Evolutionary conservation across 2,797 vertebrate species (phyloP).

Genomic region (Myioborus miniatus): DNA sequence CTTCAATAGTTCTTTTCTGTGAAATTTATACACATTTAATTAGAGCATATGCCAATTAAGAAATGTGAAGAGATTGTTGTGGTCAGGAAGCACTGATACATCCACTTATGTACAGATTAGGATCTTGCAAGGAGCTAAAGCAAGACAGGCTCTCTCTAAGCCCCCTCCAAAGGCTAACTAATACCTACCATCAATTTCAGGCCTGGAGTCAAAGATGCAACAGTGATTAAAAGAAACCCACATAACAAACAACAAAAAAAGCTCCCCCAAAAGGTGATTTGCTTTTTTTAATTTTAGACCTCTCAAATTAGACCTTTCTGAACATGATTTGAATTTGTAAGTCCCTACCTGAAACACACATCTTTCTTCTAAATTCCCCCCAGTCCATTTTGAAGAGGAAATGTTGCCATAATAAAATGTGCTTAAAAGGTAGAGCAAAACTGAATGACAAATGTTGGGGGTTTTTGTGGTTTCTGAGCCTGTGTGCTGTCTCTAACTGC

Average conservation of each 20-base stretch:
- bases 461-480: neutral
- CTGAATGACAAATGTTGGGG: neutral
- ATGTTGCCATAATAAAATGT: neutral
- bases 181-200: neutral
- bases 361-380: neutral
- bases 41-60: neutral
- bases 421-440: neutral
- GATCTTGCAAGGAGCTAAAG: neutral
- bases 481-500: neutral
- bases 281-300: neutral
- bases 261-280: neutral
- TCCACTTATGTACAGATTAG: neutral
- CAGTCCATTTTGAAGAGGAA: neutral
- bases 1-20: neutral
- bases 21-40: neutral
- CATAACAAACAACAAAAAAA: neutral
- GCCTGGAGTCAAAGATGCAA: neutral
- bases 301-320: neutral
- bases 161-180: neutral
- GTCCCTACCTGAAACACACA: neutral
- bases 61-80: neutral
- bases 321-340: neutral
- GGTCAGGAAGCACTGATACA: neutral
- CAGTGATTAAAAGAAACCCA: neutral
- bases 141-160: neutral